Evolutionary conservation across 2,113 vertebrate genomes (phyloP).

Genomic region (Antidorcas marsupialis): DNA sequence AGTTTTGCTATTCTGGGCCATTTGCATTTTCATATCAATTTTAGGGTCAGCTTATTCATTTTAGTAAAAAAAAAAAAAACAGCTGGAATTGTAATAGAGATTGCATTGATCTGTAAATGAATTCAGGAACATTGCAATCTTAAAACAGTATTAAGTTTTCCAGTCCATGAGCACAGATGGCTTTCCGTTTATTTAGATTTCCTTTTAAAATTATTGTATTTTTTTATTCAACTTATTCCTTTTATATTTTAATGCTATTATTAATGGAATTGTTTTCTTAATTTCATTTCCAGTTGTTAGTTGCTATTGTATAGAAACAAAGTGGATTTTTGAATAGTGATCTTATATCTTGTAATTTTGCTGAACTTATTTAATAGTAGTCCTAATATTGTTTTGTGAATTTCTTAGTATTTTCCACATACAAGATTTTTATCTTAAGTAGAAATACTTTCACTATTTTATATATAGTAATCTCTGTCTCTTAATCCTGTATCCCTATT

Average conservation of each 20-base stretch:
- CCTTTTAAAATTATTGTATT: not conserved
- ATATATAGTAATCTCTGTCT: not conserved
- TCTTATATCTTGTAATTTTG: not conserved
- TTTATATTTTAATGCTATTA: not conserved
- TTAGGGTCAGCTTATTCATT: not conserved
- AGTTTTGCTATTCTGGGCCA: not conserved
- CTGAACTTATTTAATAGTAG: not conserved
- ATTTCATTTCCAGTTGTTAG: not conserved
- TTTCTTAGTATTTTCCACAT: not conserved
- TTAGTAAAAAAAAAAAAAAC: not conserved
- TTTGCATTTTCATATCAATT: not conserved
- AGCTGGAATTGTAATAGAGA: not conserved
- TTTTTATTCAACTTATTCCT: not conserved
- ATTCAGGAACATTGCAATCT: not conserved
- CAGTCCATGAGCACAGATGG: not conserved
- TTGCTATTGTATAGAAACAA: not conserved
- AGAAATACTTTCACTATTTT: not conserved
- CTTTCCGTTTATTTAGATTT: not conserved
- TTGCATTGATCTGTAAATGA: not conserved
- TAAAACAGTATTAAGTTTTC: not conserved
- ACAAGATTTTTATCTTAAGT: not conserved
- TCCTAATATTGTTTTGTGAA: not conserved
- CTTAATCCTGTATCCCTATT: not conserved
- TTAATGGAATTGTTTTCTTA: not conserved
- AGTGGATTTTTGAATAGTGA: not conserved